Conservation (phyloP, 1,140 invertebrate species). For the Drosophila pruinosa region DNA sequence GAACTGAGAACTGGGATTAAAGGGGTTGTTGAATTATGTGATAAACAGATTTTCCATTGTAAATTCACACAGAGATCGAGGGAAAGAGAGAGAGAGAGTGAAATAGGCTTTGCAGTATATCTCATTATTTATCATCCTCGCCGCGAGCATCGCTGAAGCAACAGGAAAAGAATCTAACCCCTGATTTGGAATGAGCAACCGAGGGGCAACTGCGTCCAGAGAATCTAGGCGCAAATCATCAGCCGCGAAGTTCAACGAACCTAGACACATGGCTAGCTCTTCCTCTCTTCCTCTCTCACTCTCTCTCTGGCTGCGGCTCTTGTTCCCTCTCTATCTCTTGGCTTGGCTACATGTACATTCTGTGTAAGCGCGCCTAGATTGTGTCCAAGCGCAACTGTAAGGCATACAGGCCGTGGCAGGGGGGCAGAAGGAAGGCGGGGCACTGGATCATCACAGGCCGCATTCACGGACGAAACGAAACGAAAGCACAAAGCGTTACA, state of each 20-base stretch:
- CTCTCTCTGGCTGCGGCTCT: slow-evolving; percentile 14
- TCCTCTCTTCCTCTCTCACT: slow-evolving; percentile 22
- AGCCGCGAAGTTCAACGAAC: slow-evolving; percentile 70
- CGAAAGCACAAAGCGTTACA: slow-evolving; percentile 66
- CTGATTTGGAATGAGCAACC: slow-evolving; percentile 21
- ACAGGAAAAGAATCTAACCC: slow-evolving; percentile 67
- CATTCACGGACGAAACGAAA: slow-evolving; percentile 38
- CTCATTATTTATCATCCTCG: slow-evolving; percentile 74
- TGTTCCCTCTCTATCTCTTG: too few species aligned
- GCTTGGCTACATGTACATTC: not conserved
- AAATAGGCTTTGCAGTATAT: not conserved
- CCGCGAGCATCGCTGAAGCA: slow-evolving; percentile 23
- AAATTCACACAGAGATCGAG: not conserved
- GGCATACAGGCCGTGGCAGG: slow-evolving; percentile 3
- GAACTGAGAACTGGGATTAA: slow-evolving; percentile 3
- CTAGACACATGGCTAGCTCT: slow-evolving; percentile 37
- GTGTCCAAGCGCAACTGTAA: slow-evolving; percentile 38
- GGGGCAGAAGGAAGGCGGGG: not conserved
- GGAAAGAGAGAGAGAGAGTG: not conserved
- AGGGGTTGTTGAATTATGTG: slow-evolving; percentile 44
- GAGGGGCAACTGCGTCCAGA: slow-evolving; percentile 31
- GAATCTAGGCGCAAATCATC: slow-evolving; percentile 64
- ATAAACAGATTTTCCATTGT: slow-evolving; percentile 66
- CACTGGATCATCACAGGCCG: slow-evolving; percentile 38
- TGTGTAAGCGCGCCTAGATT: slow-evolving; percentile 44